Percentiles rank a stretch among this genome's conserved stretches.
Evolutionary conservation across 2,113 vertebrate genomes (phyloP).

Genomic region (Sardina pilchardus): DNA sequence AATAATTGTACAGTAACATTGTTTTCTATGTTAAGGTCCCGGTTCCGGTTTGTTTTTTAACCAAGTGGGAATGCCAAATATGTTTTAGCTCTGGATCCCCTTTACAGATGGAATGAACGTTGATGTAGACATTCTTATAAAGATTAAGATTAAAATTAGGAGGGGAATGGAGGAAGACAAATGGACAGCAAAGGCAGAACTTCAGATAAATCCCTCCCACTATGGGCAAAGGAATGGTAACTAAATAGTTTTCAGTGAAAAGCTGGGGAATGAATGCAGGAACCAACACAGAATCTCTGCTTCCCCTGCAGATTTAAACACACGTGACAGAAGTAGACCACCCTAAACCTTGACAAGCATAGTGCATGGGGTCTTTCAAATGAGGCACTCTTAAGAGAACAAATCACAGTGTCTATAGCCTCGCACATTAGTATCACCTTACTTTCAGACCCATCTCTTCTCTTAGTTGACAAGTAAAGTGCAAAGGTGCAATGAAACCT

Average conservation of each 20-base stretch:
- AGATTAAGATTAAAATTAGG: not conserved
- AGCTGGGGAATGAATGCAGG: not conserved
- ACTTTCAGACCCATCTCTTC: not conserved
- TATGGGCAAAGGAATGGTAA: not conserved
- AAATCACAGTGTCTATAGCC: slow-evolving; percentile 1
- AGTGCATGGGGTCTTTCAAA: not conserved
- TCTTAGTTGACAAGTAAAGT: not conserved
- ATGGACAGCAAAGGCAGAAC: not conserved
- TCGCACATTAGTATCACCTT: not conserved
- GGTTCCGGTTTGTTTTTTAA: not conserved
- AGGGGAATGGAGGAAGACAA: not conserved
- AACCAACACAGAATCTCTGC: not conserved
- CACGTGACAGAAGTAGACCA: not conserved
- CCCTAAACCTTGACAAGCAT: not conserved
- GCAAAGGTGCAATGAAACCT: not conserved
- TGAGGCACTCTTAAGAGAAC: not conserved
- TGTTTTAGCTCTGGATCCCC: not conserved
- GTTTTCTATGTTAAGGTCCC: not conserved
- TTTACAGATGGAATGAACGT: not conserved
- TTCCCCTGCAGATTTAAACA: not conserved
- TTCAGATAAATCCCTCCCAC: not conserved
- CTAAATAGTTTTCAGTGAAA: not conserved
- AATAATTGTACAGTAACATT: not conserved
- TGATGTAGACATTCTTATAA: not conserved
- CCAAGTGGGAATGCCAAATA: not conserved